Percentiles rank a stretch among this genome's conserved stretches.
Conservation (phyloP, 2,113 vertebrate species). For the Sinocyclocheilus rhinocerous region DNA sequence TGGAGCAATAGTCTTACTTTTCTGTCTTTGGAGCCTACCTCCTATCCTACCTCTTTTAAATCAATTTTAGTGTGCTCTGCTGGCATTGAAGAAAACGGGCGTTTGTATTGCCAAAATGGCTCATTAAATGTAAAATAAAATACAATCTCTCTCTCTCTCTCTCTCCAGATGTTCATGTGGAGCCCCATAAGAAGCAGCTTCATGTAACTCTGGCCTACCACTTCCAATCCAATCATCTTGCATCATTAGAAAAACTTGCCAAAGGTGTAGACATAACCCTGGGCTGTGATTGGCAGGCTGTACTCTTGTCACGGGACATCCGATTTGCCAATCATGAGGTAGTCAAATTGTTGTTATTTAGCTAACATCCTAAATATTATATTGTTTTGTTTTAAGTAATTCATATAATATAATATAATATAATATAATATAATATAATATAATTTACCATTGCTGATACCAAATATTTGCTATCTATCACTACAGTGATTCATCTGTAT, state of each 20-base stretch:
- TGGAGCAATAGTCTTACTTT: not conserved
- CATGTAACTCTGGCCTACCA: slow-evolving; percentile 97
- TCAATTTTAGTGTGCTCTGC: not conserved
- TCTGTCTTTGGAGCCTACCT: not conserved
- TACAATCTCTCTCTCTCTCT: not conserved
- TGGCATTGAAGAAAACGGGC: accelerated
- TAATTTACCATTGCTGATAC: not conserved
- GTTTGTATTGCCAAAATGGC: not conserved
- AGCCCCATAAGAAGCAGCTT: slow-evolving; percentile 97
- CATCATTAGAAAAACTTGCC: slow-evolving; percentile 89
- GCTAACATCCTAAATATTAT: not conserved
- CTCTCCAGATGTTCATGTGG: slow-evolving; percentile 87
- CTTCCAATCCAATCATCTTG: slow-evolving; percentile 89
- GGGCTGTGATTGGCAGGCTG: slow-evolving; percentile 93
- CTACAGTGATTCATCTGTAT: not conserved
- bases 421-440: not conserved
- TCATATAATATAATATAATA: not conserved
- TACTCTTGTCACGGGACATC: slow-evolving; percentile 96
- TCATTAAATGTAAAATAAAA: not conserved
- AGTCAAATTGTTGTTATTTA: not conserved
- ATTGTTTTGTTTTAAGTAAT: not conserved
- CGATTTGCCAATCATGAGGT: slow-evolving; percentile 97
- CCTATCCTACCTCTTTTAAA: not conserved
- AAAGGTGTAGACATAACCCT: slow-evolving; percentile 86
- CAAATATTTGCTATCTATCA: not conserved